phyloP scores from a whole-genome alignment of 2,113 vertebrate genomes.

The Cynoglossus semilaevis region DNA sequence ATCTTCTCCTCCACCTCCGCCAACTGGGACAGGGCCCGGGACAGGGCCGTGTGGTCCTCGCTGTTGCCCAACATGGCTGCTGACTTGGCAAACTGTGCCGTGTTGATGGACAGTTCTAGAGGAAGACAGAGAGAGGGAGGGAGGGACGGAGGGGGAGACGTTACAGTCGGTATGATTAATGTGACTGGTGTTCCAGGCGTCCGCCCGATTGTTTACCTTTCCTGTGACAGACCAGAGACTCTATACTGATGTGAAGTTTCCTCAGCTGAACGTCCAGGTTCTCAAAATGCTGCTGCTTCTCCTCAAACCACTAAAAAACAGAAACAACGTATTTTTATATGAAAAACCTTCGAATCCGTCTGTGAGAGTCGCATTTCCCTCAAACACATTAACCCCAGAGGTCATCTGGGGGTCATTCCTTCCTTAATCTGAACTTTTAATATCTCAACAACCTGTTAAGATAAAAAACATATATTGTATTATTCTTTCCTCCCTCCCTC shows the following conservation, averaged over 20 bases:
- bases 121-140: too few species aligned
- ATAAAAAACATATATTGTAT: too few species aligned
- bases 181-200: too few species aligned
- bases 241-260: slow-evolving; percentile 91
- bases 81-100: slow-evolving; percentile 94
- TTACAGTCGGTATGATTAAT: too few species aligned
- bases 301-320: slow-evolving; percentile 92
- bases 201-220: slow-evolving; percentile 79
- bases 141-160: too few species aligned
- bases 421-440: too few species aligned
- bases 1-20: slow-evolving; percentile 99
- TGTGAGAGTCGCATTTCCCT: too few species aligned
- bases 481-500: slow-evolving; percentile 33
- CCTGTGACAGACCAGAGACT: slow-evolving; percentile 93
- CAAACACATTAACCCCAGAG: too few species aligned
- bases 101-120: slow-evolving; percentile 92
- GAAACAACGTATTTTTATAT: too few species aligned
- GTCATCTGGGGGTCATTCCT: too few species aligned
- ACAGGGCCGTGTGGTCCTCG: slow-evolving; percentile 96
- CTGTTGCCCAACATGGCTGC: slow-evolving; percentile 98
- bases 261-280: slow-evolving; percentile 94
- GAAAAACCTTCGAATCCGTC: too few species aligned
- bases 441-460: too few species aligned
- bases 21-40: slow-evolving; percentile 93
- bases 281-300: slow-evolving; percentile 99